Evolutionary conservation across 2,888 invertebrate species (phyloP), one percentile per base, ranked within the genome.

Genomic region (Tineola bisselliella): DNA sequence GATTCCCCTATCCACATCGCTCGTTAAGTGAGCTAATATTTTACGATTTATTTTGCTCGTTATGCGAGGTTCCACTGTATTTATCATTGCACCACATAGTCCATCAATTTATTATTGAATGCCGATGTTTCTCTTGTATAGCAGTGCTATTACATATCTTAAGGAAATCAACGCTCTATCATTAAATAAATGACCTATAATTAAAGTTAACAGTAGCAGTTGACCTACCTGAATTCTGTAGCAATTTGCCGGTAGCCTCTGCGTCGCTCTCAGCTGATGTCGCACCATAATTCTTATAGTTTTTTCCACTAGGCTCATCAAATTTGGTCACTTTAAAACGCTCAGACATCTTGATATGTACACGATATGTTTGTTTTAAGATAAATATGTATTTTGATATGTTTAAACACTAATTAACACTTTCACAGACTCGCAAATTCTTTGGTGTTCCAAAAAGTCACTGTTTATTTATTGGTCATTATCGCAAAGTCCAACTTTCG

Each of bases 261-360:
- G 81, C 74, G 65, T 86, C 87, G 63, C 70, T 76, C 62, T 87
- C 87, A 1, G 87, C 88, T 13, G 86, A 87, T 57, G 89, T 89
- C n/a, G 89, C 89, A 62, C 89, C 90, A 70, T 90, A 88, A 72
- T 88, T 89, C 75, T 87, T 88, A 65, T 79, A 89, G 57, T 81
- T 79, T 66, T 88, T 87, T 63, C 79, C 84, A 61, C 86, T 78
- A 43, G 87, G 84, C 67, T 89, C 89, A 66, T 89, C 89, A 38
- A 86, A 87, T 71, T 88, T 89, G 63, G 89, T 89, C 75, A 90
- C 89, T 74, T 89, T 89, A 72, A 90, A 90, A 52, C 89, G 78
- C 74, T 90, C 89, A 64, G 89, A 88, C 90, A 90, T 90, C 69
- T 79, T 84, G 15, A 48, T 48, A 48, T 48, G 48, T 48, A 48